These are phyloP conservation scores for Brachirus orientalis DNA, from an alignment of 2,113 vertebrate genomes.

Conservation along the genomic window DNA sequence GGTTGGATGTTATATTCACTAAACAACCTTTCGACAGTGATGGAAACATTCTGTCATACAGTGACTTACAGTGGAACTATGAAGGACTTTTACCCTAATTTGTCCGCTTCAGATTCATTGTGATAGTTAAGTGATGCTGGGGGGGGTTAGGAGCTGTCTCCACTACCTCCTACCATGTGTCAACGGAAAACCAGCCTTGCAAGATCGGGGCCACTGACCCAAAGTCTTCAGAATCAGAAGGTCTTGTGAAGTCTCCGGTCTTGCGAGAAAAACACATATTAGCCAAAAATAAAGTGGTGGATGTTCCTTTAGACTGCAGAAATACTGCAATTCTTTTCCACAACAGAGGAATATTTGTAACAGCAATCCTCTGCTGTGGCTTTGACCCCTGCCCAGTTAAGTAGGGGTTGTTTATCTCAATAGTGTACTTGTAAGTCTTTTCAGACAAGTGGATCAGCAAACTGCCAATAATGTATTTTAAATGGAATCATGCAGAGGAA, in stretches of 20 bases:
- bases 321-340: neutral
- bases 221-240: no score
- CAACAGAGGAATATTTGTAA: neutral
- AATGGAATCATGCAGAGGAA: conserved; percentile 32
- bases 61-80: no score
- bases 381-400: conserved; percentile 21
- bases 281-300: conserved; percentile 6
- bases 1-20: neutral
- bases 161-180: no score
- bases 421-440: conserved; percentile 14
- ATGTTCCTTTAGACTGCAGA: conserved; percentile 27
- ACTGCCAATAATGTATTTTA: conserved; percentile 39
- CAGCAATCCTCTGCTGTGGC: neutral
- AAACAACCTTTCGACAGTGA: no score
- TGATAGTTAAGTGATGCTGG: no score
- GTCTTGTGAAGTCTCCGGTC: no score
- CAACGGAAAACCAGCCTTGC: no score
- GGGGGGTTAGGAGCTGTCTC: no score
- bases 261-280: neutral
- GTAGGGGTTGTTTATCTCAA: conserved; percentile 36
- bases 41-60: no score
- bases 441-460: conserved; percentile 37
- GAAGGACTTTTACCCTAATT: no score
- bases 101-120: no score
- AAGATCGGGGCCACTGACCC: no score